A percentile compares a stretch with the other conserved stretches of the same genome.
Conservation (phyloP, 2,888 invertebrate species). For the Mesoligia furuncula region DNA sequence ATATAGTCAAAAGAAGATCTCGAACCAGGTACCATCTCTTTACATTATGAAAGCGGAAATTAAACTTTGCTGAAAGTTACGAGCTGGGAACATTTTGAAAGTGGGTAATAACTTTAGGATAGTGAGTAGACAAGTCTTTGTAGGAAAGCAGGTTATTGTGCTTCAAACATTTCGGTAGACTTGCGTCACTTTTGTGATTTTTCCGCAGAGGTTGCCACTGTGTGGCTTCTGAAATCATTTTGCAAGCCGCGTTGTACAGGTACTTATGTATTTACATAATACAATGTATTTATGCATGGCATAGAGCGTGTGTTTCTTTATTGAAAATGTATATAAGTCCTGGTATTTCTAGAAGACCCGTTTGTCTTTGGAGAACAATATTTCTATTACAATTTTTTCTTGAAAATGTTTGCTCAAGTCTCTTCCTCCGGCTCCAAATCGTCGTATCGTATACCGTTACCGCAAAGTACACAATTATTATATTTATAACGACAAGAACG, state of each 20-base stretch:
- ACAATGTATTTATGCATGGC: slow-evolving; percentile 7
- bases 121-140: slow-evolving; percentile 23
- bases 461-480: slow-evolving; percentile 61
- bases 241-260: too few relatives aligned
- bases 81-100: slow-evolving; percentile 41
- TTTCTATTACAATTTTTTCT: not conserved
- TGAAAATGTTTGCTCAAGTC: not conserved
- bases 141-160: not conserved
- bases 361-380: not conserved
- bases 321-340: not conserved
- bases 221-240: slow-evolving; percentile 11
- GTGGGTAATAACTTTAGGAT: slow-evolving; percentile 46
- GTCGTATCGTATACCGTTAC: slow-evolving; percentile 22
- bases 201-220: not conserved
- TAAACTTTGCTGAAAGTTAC: slow-evolving; percentile 53
- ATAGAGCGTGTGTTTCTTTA: not conserved
- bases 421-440: slow-evolving; percentile 26
- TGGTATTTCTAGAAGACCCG: not conserved
- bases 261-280: not conserved
- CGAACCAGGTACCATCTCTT: slow-evolving; percentile 14
- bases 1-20: slow-evolving; percentile 21
- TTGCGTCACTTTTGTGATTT: not conserved
- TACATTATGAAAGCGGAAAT: slow-evolving; percentile 54
- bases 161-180: slow-evolving; percentile 7
- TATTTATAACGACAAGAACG: slow-evolving; percentile 60